Evolutionary conservation across 1,140 invertebrate genomes (phyloP), one percentile per base, ranked within the genome.

Genomic region (Aleiodes sp.): DNA sequence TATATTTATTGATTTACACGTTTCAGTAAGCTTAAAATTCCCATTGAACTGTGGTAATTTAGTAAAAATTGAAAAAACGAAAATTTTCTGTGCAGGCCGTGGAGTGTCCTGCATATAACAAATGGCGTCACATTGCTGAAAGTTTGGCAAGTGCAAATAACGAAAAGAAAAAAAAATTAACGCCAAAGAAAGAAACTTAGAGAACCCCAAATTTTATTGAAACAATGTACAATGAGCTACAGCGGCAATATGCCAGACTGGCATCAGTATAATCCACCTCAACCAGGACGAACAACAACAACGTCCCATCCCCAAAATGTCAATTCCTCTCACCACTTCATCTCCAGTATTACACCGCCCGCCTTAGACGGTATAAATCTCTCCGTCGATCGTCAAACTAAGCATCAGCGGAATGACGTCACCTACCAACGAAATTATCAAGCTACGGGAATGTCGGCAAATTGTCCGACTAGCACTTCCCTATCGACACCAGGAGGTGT

Each of bases 161-260:
- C 9, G 4, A 33, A 33, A 4, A 33, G 9, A 33, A 4, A 33
- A 33, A 33, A 33, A 33, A 33, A 7, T 8, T 8, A 33, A 33
- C 24, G 26, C 12, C 24, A 14, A 26, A 59, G 14, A 59, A 33
- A 31, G 21, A 6, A 16, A 16, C 19, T 52, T 21, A 52, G 8
- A 24, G 19, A 16, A 16, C 46, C 19, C 7, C 7, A 52, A 52
- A 52, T 21, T 4, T 12, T 16, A 24, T n/a, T n/a, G 79, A 74
- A 60, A 72, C 57, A 68, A 74, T 82, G 81, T 79, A 81, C 81
- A 80, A 83, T 83, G 81, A 83, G 77, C 76, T 81, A 81, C 78
- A 73, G 75, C 71, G 78, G 76, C 70, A 82, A 76, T 65, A 78
- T 81, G 77, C 80, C 80, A 78, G 82, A 82, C 73, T 83, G 82